Conservation (phyloP, 1,140 invertebrate genomes). For the Brachionus asplanchnoidis region DNA sequence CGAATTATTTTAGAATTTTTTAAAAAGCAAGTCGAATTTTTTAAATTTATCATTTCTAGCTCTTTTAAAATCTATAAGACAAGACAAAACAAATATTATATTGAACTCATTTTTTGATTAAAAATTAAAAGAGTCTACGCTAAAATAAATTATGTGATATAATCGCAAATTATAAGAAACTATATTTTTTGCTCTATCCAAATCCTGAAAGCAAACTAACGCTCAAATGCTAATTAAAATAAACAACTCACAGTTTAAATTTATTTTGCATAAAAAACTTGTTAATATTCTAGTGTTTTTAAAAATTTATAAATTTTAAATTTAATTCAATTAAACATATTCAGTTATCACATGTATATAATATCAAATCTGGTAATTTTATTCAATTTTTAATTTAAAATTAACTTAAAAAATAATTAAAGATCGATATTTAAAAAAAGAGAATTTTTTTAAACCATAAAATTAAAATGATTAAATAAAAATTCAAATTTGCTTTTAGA, state of each 20-base stretch:
- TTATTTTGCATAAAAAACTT: not conserved
- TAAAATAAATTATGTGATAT: not conserved
- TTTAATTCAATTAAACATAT: no score
- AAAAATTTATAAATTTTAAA: not conserved
- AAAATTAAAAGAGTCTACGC: not conserved
- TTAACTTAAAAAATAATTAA: no score
- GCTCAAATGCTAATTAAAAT: not conserved
- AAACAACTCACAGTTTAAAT: not conserved
- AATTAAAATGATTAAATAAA: no score
- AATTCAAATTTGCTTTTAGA: no score
- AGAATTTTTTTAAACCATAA: no score
- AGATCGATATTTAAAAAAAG: no score
- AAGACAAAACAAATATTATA: not conserved
- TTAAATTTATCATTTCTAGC: not conserved
- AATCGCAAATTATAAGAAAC: not conserved
- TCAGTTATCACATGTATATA: no score
- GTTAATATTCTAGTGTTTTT: not conserved
- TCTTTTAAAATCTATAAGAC: not conserved
- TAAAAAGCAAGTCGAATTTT: not conserved
- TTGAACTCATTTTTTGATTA: not conserved
- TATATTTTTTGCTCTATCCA: not conserved
- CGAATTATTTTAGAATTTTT: not conserved
- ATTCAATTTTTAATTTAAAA: no score
- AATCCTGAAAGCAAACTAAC: not conserved
- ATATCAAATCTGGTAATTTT: no score